Base-by-base conservation (phyloP, 2,888 invertebrate species). In the Kryphioiulus occultus region DNA sequence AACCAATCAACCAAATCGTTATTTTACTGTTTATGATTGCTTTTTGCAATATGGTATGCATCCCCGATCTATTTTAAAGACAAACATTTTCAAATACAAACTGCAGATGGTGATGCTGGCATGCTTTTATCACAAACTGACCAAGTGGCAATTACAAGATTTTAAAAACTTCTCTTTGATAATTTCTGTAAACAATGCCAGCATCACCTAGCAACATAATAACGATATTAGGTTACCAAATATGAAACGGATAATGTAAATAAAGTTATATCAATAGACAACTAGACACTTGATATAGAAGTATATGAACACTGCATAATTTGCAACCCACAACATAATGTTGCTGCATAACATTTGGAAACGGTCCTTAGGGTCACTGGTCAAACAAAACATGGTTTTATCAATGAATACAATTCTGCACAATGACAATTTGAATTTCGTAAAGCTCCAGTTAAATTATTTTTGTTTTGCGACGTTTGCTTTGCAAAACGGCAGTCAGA, bases 261-360 rank as follows among this genome's bases (percentile, higher is more conserved):
- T 47, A 15, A 19, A 12, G 26, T 68, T 68, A 68, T n/a, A 78
- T 30, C 12, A 2, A 30, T 26, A 30, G 30, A 68, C 68, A 78
- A 30, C 26, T 15, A 78, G 2, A 32, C 78, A 78, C 10, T 78
- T 78, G 30, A 78, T 78, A 78, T 15, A 78, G 15, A 78, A 78
- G 22, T 68, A 78, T 78, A 30, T 30, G 78, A 78, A 30, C 78
- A 78, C 78, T 78, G 78, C 78, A 78, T 78, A 78, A 78, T 78
- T 78, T 15, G 30, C 30, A 78, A 78, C 30, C 30, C 30, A 78
- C 78, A 78, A 22, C n/a, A 68, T 22, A 68, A 53, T 53, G 59
- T 68, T 68, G 59, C 22, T 26, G 22, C 59, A 68, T 68, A 68
- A 68, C 68, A 17, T 78, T 78, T 78, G 78, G 78, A 78, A 78